Evolutionary conservation across 2,888 invertebrate genomes (phyloP).

Genomic region (Ennomos quercinarius): DNA sequence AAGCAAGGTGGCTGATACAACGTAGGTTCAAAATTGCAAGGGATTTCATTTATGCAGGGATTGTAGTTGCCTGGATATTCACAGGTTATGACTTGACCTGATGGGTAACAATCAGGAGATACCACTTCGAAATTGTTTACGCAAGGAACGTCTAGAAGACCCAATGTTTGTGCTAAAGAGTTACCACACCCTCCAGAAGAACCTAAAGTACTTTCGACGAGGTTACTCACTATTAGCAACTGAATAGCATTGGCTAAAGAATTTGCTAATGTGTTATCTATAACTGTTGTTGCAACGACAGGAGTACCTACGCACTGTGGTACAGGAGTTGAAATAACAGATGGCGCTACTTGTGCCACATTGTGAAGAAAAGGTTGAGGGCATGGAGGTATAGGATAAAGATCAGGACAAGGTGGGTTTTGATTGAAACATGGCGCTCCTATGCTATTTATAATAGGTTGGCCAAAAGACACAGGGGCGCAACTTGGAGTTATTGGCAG

Average conservation of each 20-base stretch:
- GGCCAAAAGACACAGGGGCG: not conserved
- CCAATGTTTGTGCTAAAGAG: slow-evolving; percentile 4
- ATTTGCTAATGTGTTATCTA: slow-evolving; percentile 65
- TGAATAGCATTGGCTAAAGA: slow-evolving; percentile 67
- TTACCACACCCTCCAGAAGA: not conserved
- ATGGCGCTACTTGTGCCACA: slow-evolving; percentile 33
- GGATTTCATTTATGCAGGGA: slow-evolving; percentile 8
- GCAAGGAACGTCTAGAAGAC: slow-evolving; percentile 12
- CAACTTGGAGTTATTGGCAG: not conserved
- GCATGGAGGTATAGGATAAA: slow-evolving; percentile 13
- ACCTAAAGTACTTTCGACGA: slow-evolving; percentile 51
- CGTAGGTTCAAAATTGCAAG: slow-evolving; percentile 20
- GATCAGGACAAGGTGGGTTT: not conserved
- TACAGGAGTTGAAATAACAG: slow-evolving; percentile 31
- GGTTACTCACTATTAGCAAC: slow-evolving; percentile 63
- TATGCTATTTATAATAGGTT: slow-evolving; percentile 21
- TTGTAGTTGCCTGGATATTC: slow-evolving; percentile 13
- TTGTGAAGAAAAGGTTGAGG: slow-evolving; percentile 12
- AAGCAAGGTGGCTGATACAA: slow-evolving; percentile 5
- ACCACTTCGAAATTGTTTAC: slow-evolving; percentile 28
- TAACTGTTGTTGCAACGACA: slow-evolving; percentile 52
- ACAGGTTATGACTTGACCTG: slow-evolving; percentile 19
- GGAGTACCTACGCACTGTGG: slow-evolving; percentile 21
- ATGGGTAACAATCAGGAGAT: slow-evolving; percentile 21
- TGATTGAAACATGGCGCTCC: slow-evolving; percentile 17